These are phyloP conservation scores for Nothura maculosa DNA, from an alignment of 2,797 vertebrate genomes.

Conservation along the genomic window DNA sequence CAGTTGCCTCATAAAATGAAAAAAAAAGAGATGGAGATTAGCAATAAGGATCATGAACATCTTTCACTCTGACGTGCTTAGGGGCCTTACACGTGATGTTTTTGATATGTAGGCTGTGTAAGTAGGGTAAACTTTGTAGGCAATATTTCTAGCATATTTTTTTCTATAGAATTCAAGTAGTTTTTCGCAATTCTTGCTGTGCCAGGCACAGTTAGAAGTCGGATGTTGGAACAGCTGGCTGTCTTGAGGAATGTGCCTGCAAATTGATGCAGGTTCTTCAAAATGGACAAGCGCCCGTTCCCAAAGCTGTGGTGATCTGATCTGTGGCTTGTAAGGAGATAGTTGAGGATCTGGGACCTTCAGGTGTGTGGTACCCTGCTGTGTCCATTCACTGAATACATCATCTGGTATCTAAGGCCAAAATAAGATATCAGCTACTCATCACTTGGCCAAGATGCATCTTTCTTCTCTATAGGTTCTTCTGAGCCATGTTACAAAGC, in stretches of 20 bases:
- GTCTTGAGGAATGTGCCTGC: rapidly evolving
- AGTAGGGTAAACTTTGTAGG: not conserved
- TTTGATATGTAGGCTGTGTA: not conserved
- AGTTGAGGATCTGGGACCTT: not conserved
- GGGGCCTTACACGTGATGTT: rapidly evolving
- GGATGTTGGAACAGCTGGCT: not conserved
- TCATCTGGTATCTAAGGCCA: not conserved
- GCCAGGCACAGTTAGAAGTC: not conserved
- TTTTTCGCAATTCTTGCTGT: not conserved
- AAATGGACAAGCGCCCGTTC: not conserved
- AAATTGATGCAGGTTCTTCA: not conserved
- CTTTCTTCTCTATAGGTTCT: not conserved
- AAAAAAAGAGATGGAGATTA: rapidly evolving
- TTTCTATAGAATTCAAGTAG: not conserved
- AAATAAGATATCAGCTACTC: not conserved
- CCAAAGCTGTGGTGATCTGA: not conserved
- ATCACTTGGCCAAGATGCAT: not conserved
- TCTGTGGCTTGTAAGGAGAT: not conserved
- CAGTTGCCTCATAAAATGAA: not conserved
- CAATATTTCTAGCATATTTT: not conserved
- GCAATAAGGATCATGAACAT: rapidly evolving
- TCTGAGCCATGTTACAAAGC: not conserved
- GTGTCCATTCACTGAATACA: not conserved
- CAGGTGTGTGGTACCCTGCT: not conserved
- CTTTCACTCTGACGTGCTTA: not conserved